A percentile compares a stretch with the other conserved stretches of the same genome.
phyloP scores from a whole-genome alignment of 37 sponge, comb jelly and placozoan species.

The Theonella swinhoei region DNA sequence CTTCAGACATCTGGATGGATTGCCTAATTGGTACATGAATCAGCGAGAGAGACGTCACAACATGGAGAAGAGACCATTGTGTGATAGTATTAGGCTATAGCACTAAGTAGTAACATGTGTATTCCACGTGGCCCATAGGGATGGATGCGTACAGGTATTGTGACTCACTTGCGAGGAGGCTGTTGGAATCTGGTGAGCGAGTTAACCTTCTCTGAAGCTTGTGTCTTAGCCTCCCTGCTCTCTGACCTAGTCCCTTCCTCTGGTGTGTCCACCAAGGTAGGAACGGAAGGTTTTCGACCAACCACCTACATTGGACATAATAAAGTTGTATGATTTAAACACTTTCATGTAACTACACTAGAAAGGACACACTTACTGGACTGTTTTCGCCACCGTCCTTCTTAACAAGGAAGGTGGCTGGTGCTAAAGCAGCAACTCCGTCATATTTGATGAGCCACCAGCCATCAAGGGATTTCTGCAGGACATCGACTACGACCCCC shows the following conservation, averaged over 20 bases:
- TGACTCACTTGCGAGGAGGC: not conserved
- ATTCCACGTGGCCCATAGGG: no score
- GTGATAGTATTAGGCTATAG: no score
- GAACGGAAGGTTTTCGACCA: not conserved
- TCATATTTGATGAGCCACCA: slow-evolving; percentile 78
- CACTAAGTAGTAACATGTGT: no score
- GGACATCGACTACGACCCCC: slow-evolving; percentile 46
- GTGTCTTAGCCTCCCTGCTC: no score
- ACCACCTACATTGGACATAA: not conserved
- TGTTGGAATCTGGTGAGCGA: not conserved
- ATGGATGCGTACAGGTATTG: no score
- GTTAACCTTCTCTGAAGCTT: no score
- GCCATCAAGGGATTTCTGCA: slow-evolving; percentile 79
- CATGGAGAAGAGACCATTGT: no score
- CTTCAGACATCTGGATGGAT: no score
- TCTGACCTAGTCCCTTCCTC: not conserved
- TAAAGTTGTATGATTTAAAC: not conserved
- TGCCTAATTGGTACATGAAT: no score
- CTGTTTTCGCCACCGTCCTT: not conserved
- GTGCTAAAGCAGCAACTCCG: slow-evolving; percentile 51
- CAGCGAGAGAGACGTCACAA: no score
- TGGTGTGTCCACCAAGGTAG: not conserved
- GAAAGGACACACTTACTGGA: not conserved
- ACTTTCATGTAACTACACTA: not conserved
- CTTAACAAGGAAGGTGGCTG: slow-evolving; percentile 65